Evolutionary conservation across 2,797 vertebrate genomes (phyloP), one percentile per base, ranked within the genome.

Genomic region (Sebastes iracundus): DNA sequence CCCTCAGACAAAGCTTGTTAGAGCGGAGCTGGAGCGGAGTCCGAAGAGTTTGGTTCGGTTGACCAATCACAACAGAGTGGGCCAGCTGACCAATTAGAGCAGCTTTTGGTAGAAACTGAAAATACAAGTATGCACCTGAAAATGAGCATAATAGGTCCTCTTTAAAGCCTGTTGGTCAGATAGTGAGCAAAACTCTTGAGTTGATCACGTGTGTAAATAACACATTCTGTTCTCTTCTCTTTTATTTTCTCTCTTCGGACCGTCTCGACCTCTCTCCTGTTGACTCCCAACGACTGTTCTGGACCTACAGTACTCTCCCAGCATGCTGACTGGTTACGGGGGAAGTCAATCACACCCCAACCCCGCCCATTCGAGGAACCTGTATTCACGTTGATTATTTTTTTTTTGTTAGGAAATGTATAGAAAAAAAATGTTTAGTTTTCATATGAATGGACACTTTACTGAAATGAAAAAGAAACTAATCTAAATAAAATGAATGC

Each of bases 281-380:
- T 52, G 72, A 58, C 66, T 83, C 49, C 35, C 27, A 4, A 66
- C 72, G 6, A 59, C 68, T 76, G 70, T 79, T 90, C 77, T 86
- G 90, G 88, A 93, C 69, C 28, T 87, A 65, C 95, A 96, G 96
- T 96, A 96, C 93, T 96, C 96, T 95, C 96, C 96, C 95, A 96
- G 96, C 96, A 96, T 96, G 96, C 95, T 96, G 95, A 96, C 95
- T 93, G 96, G 95, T 93, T 96, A 96, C 13, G 95, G 95, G 91
- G 94, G 94, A 91, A 91, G 91, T 95, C 96, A 96, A 95, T 95
- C 95, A 94, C 96, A 95, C 90, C 93, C 94, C 88, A 96, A 96
- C 90, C 94, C 95, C 20, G 65, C 95, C 92, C 95, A 95, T 93
- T 95, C 95, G 81, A 96, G 95, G 91, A 96, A 96, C 90, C 92